Base-by-base conservation (phyloP, 2,888 invertebrate species). In the Diarsia mendica region DNA sequence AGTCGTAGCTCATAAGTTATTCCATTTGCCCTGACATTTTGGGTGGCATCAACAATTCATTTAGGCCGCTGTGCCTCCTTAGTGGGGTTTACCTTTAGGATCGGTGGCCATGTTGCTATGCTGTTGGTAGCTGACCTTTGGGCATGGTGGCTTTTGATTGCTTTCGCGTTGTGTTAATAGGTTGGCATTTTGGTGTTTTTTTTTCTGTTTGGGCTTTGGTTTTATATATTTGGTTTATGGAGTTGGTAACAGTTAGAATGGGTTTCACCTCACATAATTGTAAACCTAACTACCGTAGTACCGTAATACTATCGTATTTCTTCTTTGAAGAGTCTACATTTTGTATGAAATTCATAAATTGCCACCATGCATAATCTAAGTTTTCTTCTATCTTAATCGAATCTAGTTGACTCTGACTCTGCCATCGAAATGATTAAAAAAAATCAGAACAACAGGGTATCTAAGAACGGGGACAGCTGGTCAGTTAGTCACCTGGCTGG, bases 11-110 rank as follows among this genome's bases (percentile, higher is more conserved):
- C 90, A 92, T 95, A 90, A 88, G 87, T 91, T 95, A 95, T 95
- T 95, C 95, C 92, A 95, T 95, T 95, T 94, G 90, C 53, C 44
- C 92, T 95, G 95, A 93, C 95, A 95, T 95, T 95, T 95, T 89
- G 90, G 86, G 67, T 71, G 78, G 70, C 60, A 91, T 95, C 90
- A 93, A 93, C 80, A 88, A 95, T 95, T 94, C 91, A 94, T 90
- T 89, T 76, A 73, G 88, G 84, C 82, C 84, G 88, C 85, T 51
- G 79, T 86, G 76, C 75, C 49, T 90, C 87, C 78, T 67, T 90
- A 90, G 90, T 92, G 88, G 90, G 86, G 85, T 89, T 92, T 84
- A 77, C 87, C 74, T 82, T 77, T 70, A 73, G 51, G 76, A 77
- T 67, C 75, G 64, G 60, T 60, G 74, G 67, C 44, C n/a, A 13